These are phyloP conservation scores for Rhynchonycteris naso DNA, from an alignment of 2,797 vertebrate genomes.

Conservation along the genomic window DNA sequence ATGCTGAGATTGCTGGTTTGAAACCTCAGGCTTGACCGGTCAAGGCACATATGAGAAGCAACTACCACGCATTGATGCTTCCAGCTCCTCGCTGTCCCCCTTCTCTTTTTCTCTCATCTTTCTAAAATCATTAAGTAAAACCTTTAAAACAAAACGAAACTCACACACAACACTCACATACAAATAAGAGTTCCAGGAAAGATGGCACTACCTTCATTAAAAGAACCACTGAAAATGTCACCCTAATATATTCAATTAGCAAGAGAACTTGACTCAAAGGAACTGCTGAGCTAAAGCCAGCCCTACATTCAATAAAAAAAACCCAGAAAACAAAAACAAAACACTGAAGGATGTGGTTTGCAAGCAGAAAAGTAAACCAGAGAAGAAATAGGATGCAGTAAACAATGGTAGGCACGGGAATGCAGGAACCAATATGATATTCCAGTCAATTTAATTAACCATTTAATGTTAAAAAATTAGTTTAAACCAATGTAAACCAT, in stretches of 20 bases:
- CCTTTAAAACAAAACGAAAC: neutral
- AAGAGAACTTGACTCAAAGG: neutral
- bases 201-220: neutral
- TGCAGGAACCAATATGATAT: neutral
- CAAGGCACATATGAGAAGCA: too few relatives aligned
- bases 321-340: neutral
- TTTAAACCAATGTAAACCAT: slow-evolving; percentile 26
- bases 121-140: too few relatives aligned
- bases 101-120: too few relatives aligned
- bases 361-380: slow-evolving; percentile 27
- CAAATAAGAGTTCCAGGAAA: neutral
- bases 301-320: too few relatives aligned
- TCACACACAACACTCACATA: neutral
- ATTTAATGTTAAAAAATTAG: neutral
- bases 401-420: neutral
- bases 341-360: neutral
- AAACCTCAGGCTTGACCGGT: too few relatives aligned
- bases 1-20: too few relatives aligned
- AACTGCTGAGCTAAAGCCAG: too few relatives aligned
- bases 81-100: too few relatives aligned
- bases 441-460: neutral
- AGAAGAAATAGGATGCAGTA: neutral
- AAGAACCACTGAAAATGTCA: slow-evolving; percentile 1
- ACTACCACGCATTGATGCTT: too few relatives aligned
- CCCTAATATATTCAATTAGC: neutral